Evolutionary conservation across 2,797 vertebrate species (phyloP).

Genomic region (Lepidocolaptes lacrymiger): DNA sequence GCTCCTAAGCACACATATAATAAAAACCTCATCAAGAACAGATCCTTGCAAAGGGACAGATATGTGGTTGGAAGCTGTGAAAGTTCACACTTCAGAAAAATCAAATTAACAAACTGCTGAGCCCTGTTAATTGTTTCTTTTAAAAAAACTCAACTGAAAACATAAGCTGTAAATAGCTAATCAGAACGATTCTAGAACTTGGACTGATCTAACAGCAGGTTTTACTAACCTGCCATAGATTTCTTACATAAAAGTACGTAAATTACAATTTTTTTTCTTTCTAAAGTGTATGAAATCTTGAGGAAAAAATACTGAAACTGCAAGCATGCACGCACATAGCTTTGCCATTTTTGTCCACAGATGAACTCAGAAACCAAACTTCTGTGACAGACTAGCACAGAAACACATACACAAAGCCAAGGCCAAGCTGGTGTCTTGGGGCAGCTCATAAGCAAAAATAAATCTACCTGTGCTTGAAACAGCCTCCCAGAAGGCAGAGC

Average conservation of each 20-base stretch:
- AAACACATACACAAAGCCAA: neutral
- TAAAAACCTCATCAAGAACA: constrained; percentile 18
- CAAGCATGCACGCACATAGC: neutral
- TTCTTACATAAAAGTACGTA: neutral
- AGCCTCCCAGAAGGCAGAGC: neutral
- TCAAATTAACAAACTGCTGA: constrained; percentile 33
- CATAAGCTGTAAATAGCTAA: constrained; percentile 26
- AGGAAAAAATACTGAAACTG: neutral
- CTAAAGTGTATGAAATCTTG: neutral
- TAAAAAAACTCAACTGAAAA: neutral
- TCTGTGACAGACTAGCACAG: neutral
- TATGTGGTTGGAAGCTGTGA: neutral
- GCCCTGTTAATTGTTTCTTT: constrained; percentile 50
- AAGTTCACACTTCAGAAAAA: constrained; percentile 38
- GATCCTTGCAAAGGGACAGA: constrained; percentile 32
- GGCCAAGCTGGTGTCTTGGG: neutral
- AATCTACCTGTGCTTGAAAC: neutral
- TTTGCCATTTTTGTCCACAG: neutral
- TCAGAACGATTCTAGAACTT: neutral
- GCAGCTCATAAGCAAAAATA: neutral
- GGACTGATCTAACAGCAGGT: neutral
- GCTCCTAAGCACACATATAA: constrained; percentile 35
- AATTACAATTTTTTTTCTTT: neutral
- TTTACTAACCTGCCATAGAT: neutral
- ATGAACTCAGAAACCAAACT: neutral